phyloP scores from a whole-genome alignment of 30 jellyfish, hydroid and myxozoan genomes.

The Aurelia coerulea region DNA sequence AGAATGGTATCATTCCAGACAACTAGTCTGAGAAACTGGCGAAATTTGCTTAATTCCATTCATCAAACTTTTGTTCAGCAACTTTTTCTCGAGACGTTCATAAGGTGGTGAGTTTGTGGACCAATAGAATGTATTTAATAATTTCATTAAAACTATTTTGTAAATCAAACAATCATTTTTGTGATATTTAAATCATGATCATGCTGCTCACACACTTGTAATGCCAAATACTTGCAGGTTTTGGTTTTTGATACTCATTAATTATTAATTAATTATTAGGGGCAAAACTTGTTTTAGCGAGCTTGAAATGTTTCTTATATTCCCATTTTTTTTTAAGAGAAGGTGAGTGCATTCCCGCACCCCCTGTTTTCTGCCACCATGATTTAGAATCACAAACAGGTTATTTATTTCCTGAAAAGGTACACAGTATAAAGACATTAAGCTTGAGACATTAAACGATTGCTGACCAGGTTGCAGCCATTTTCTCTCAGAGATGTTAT shows the following conservation, averaged over 20 bases:
- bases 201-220: constrained; percentile 3
- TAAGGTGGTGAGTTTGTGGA: neutral
- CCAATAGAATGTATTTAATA: too few relatives aligned
- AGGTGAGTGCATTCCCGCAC: constrained; percentile 15
- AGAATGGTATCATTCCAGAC: constrained; percentile 46
- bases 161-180: neutral
- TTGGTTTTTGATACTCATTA: constrained; percentile 7
- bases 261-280: too few relatives aligned
- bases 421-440: neutral
- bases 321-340: constrained; percentile 2
- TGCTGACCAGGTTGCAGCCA: constrained; percentile 57
- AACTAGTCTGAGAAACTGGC: constrained; percentile 54
- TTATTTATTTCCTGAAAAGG: neutral
- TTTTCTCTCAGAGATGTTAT: constrained; percentile 29
- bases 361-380: constrained; percentile 3
- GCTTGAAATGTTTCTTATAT: neutral
- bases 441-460: constrained; percentile 4
- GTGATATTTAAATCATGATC: constrained; percentile 5
- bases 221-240: constrained; percentile 12
- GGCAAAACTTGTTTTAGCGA: neutral
- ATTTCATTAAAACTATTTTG: neutral
- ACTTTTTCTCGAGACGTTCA: constrained; percentile 29
- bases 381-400: neutral
- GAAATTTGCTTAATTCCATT: constrained; percentile 42
- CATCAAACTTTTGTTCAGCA: constrained; percentile 25